These are phyloP conservation scores for Dolichoris vasculosae DNA, from an alignment of 1,140 invertebrate genomes.

Conservation along the genomic window DNA sequence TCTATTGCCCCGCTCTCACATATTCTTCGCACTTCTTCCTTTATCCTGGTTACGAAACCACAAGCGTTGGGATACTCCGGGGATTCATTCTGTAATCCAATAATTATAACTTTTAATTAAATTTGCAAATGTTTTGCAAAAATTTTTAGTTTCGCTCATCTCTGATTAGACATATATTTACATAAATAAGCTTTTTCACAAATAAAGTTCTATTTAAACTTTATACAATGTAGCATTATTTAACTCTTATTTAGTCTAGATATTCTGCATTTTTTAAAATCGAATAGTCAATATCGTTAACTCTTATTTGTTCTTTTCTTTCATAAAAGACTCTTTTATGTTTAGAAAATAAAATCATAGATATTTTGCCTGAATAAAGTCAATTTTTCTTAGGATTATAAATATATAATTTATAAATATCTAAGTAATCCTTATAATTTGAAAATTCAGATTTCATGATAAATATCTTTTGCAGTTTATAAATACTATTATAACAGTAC, in stretches of 20 bases:
- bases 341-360: neutral
- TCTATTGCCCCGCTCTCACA: neutral
- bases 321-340: neutral
- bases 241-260: neutral
- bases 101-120: constrained; percentile 75
- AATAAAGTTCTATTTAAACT: constrained; percentile 34
- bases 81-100: constrained; percentile 74
- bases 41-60: neutral
- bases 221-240: neutral
- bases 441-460: too few species aligned
- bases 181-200: constrained; percentile 54
- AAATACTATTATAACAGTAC: too few species aligned
- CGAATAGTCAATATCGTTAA: neutral
- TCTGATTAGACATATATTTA: constrained; percentile 63
- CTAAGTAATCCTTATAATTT: too few species aligned
- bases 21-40: constrained; percentile 23
- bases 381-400: neutral
- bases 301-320: neutral
- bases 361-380: neutral
- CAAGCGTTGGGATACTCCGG: constrained; percentile 36
- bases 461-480: too few species aligned
- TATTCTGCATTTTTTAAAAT: neutral
- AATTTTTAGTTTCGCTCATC: constrained; percentile 68
- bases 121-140: constrained; percentile 70
- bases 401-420: too few species aligned